Evolutionary conservation across 1,140 invertebrate species (phyloP), one percentile per base, ranked within the genome.

Genomic region (Thaumatotibia leucotreta): DNA sequence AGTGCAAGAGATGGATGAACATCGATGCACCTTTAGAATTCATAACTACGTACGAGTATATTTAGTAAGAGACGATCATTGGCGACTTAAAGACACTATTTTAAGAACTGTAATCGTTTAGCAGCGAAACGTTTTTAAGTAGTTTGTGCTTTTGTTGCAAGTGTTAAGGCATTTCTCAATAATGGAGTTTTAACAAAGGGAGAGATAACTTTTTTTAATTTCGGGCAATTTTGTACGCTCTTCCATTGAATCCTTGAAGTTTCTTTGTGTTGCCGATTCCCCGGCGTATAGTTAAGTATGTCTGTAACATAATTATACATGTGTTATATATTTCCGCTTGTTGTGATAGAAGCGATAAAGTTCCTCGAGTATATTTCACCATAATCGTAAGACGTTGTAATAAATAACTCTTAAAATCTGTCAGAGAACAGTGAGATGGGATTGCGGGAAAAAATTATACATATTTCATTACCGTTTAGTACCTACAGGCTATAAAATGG

Each of bases 371-470:
- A 9, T 8, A 24, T 58, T 27, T n/a, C 23, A 9, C 1, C 24
- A 24, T 52, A 23, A 14, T 23, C 24, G 23, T 52, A 58, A 58
- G 39, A 45, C 39, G 6, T 45, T 58, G n/a, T 24, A 27, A n/a
- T 54, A 27, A 27, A n/a, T n/a, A n/a, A n/a, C n/a, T n/a, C n/a
- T n/a, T n/a, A 50, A 65, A 71, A 72, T 64, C 74, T 67, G 64
- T 73, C 70, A 78, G 77, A 67, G 65, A 83, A 84, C 84, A 84
- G 85, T 84, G 77, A 83, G 85, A 72, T 82, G 58, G 52, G n/a
- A n/a, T n/a, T n/a, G n/a, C n/a, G n/a, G n/a, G n/a, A n/a, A n/a
- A n/a, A n/a, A n/a, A n/a, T n/a, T n/a, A n/a, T n/a, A n/a, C n/a
- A n/a, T n/a, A n/a, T n/a, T n/a, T n/a, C n/a, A n/a, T n/a, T n/a